Conservation (phyloP, 2,113 vertebrate genomes). For the Solenodon paradoxus region DNA sequence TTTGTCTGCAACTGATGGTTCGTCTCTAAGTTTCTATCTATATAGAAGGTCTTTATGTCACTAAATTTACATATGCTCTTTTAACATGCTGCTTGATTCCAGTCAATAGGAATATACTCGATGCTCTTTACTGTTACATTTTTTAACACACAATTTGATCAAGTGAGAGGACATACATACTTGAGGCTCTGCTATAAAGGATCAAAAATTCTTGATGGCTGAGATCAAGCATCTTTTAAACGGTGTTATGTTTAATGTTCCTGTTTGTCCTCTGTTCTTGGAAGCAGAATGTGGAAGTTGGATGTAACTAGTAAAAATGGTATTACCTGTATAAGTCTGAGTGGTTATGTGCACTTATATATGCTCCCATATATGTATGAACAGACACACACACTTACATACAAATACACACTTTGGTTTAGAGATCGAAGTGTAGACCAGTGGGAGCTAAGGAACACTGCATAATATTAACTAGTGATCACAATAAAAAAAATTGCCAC, state of each 20-base stretch:
- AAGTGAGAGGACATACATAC: not conserved
- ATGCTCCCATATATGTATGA: not conserved
- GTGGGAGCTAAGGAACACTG: not conserved
- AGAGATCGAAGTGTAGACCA: not conserved
- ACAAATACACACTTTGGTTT: not conserved
- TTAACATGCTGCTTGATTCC: not conserved
- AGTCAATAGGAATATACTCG: not conserved
- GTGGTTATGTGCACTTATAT: not conserved
- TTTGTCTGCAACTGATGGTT: not conserved
- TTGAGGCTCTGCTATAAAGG: not conserved
- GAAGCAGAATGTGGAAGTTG: not conserved
- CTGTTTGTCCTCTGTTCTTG: no score
- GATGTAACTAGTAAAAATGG: not conserved
- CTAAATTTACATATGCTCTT: not conserved
- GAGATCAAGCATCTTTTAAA: not conserved
- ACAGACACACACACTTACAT: not conserved
- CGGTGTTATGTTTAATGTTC: not conserved
- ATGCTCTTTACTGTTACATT: not conserved
- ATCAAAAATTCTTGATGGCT: not conserved
- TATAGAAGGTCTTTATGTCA: rapidly evolving
- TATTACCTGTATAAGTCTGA: not conserved
- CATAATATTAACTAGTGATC: not conserved
- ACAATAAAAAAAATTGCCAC: not conserved
- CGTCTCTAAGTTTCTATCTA: not conserved
- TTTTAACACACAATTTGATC: not conserved